Evolutionary conservation across 2,797 vertebrate genomes (phyloP).

Genomic region (Argya squamiceps): DNA sequence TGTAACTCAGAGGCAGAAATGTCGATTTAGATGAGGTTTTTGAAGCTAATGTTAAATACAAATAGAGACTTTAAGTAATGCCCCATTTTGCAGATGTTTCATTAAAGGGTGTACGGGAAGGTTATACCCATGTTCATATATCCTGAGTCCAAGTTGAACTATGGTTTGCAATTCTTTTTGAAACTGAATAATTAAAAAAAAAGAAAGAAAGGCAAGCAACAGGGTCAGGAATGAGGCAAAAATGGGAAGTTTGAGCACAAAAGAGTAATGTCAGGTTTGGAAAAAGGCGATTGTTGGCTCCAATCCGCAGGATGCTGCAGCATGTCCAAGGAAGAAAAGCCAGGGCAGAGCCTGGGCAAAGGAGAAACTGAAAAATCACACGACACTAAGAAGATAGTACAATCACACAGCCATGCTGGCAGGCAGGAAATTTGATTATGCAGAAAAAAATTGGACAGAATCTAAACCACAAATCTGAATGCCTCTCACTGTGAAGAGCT

Average conservation of each 20-base stretch:
- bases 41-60: not conserved
- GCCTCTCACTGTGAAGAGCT: not conserved
- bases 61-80: not conserved
- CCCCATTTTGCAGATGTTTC: not conserved
- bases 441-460: not conserved
- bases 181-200: not conserved
- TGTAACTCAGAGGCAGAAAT: slow-evolving; percentile 14
- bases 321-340: not conserved
- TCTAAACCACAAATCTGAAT: not conserved
- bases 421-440: not conserved
- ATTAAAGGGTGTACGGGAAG: not conserved
- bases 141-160: not conserved
- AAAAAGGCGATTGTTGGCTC: fast-evolving
- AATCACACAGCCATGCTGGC: not conserved
- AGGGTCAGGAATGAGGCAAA: not conserved
- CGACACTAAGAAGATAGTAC: not conserved
- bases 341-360: not conserved
- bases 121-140: not conserved
- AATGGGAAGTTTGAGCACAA: not conserved
- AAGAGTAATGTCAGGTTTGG: not conserved
- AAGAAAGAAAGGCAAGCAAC: fast-evolving
- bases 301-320: not conserved
- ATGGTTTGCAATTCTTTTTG: not conserved
- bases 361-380: not conserved
- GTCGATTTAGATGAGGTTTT: slow-evolving; percentile 4